Evolutionary conservation across 92 coral and sea anemone genomes (phyloP), one percentile per base, ranked within the genome.

Genomic region (Phenganax subtilis): DNA sequence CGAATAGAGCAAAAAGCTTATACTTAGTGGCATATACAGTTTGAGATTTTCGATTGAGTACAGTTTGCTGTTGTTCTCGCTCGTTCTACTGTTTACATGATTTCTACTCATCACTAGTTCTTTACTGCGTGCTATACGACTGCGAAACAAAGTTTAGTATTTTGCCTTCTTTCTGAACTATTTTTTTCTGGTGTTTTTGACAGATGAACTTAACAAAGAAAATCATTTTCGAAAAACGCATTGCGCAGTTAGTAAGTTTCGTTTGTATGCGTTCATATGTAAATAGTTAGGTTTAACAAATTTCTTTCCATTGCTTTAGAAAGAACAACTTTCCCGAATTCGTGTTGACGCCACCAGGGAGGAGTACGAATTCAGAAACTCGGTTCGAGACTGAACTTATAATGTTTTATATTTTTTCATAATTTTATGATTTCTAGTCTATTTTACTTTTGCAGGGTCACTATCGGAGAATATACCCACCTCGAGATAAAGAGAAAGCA

Each of bases 261-360:
- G 6, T 8, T 61, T 70, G 57, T 5, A 37, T 5, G 47, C 47
- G 47, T 37, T 37, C 5, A 0, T 37, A 5, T 37, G 47, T 37
- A 37, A 20, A 37, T 5, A 37, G 47, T 37, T 37, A 37, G 47
- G 47, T 56, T 59, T 3, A 6, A 51, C 8, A 59, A 37, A 9
- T 55, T 10, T 57, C 27, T 10, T 51, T 31, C 47, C 28, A 15
- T 25, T 51, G 56, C 20, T 58, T 15, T 69, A 94, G 98, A 94
- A 89, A 89, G 96, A 94, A 31, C 90, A 93, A 31, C 84, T 94
- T 16, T 62, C 83, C 81, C 93, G 86, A 15, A 75, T 94, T 51
- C 81, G 98, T 54, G 82, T 87, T 84, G 98, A 94, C 55, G 89
- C 97, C 9, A 91, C 94, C 3, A 85, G 86, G 83, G 98, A 94